Base-by-base conservation (phyloP, 2,113 vertebrate species). In the Pomatostomus ruficeps region DNA sequence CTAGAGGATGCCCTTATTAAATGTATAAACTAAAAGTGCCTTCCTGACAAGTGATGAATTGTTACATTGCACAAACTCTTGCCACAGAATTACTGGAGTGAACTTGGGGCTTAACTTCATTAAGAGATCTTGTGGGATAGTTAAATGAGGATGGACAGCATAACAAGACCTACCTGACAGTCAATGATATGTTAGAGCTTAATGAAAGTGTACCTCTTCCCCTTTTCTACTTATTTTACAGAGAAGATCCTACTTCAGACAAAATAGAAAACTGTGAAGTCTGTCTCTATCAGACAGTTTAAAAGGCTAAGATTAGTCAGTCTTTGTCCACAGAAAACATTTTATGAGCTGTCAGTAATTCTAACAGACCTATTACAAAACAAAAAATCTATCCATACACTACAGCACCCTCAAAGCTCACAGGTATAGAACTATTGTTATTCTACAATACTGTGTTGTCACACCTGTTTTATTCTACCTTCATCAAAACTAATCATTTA, bases 1-100 rank as follows among this genome's bases (percentile, higher is more conserved):
- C 98, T 98, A 98, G 98, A 98, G 98, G 98, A 99, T 99, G 99
- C 98, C 99, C 99, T 99, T 99, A 99, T 99, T 99, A 99, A 99
- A 99, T 98, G 98, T 97, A 98, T 98, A 98, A 99, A 99, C 98
- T 98, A 98, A 98, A 99, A 99, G 99, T 99, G 99, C 99, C 98
- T 98, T 98, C 98, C 98, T 99, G 99, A 99, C 99, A 99, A 99
- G 98, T 99, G 99, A 99, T 99, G 98, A 99, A 99, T 99, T 99
- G 99, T 99, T 99, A 98, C 98, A 99, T 98, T 98, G 98, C 98
- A 98, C 98, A 99, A 99, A 99, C 98, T 98, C 98, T 99, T 98
- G 98, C 98, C 98, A 98, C 98, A 98, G 99, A 99, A 99, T 98
- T 98, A 98, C 96, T 97, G 98, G 95, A 97, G 97, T 98, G 98